Evolutionary conservation across 2,888 invertebrate genomes (phyloP).

Genomic region (Cyrtodaria siliqua): DNA sequence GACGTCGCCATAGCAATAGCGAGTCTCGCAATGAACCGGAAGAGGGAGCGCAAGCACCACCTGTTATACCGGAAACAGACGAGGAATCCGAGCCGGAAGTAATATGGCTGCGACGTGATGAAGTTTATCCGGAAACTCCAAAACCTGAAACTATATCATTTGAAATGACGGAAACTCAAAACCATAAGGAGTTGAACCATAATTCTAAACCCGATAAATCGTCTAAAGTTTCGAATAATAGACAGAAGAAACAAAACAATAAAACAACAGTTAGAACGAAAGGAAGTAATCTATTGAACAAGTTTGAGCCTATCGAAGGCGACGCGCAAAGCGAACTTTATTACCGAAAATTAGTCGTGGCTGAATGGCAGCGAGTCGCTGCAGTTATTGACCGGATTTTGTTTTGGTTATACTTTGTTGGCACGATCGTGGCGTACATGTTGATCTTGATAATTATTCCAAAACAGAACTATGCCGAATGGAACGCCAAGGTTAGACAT

Average conservation of each 20-base stretch:
- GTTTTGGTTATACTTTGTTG: constrained; percentile 83
- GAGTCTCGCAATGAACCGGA: constrained; percentile 20
- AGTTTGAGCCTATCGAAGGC: constrained; percentile 38
- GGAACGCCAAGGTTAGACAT: constrained; percentile 53
- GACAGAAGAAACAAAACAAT: no score
- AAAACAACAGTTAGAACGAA: no score
- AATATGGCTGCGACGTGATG: constrained; percentile 65
- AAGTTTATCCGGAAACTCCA: constrained; percentile 48
- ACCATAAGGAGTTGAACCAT: constrained; percentile 12
- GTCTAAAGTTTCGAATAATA: not conserved
- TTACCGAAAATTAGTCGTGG: constrained; percentile 76
- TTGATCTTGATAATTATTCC: constrained; percentile 82
- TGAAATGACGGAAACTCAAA: constrained; percentile 43
- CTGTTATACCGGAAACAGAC: constrained; percentile 23
- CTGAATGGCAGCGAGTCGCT: constrained; percentile 84
- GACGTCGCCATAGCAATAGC: constrained; percentile 46
- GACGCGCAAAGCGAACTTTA: constrained; percentile 58
- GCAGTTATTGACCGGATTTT: constrained; percentile 82
- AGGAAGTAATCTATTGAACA: constrained; percentile 19
- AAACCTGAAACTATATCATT: constrained; percentile 39
- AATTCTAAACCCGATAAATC: constrained; percentile 9
- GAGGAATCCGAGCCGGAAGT: constrained; percentile 52
- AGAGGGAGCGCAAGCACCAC: constrained; percentile 16
- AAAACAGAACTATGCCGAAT: constrained; percentile 66
- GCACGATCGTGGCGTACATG: constrained; percentile 81